Evolutionary conservation across 2,888 invertebrate species (phyloP), one percentile per base, ranked within the genome.

Genomic region (Calephelis perditalis): DNA sequence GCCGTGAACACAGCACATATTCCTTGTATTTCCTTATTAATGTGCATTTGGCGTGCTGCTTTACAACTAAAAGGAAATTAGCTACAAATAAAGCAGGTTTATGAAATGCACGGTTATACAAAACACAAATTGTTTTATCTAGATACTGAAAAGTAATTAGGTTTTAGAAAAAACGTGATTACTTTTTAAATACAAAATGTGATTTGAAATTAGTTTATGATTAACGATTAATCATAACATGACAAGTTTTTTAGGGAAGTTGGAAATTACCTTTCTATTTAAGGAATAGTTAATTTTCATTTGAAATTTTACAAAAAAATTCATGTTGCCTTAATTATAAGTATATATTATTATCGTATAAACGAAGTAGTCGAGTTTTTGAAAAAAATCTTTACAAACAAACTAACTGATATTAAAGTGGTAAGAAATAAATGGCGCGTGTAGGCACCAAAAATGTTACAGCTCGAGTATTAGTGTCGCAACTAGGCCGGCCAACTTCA

Each of bases 1-100:
- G 56, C 63, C 69, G 43, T 7, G 59, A 54, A 64, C 58, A 54
- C 11, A 44, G 59, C 58, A 67, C 45, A 59, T 45, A 71, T 74
- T 78, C 74, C 73, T 75, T 71, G 75, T 78, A 77, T 82, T 84
- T 74, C 78, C 76, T 82, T 87, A 87, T 88, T 87, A 88, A 88
- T 88, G 86, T 77, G 73, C 77, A 72, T 78, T 83, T 88, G 76
- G 86, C 88, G 88, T 88, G 88, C 76, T 69, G 68, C 71, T 73
- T 73, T 74, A 73, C 79, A 73, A 77, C 79, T 77, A 77, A 78
- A 78, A 75, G 75, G 74, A 84, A 82, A 86, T 86, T 86, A 85
- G 79, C 78, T 72, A 73, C 77, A 78, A 74, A 81, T 75, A 73
- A 72, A 79, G 35, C 79, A 73, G 73, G 77, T 72, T 73, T 73